phyloP scores from a whole-genome alignment of 2,888 invertebrate genomes.

The Nomada goodeniana region DNA sequence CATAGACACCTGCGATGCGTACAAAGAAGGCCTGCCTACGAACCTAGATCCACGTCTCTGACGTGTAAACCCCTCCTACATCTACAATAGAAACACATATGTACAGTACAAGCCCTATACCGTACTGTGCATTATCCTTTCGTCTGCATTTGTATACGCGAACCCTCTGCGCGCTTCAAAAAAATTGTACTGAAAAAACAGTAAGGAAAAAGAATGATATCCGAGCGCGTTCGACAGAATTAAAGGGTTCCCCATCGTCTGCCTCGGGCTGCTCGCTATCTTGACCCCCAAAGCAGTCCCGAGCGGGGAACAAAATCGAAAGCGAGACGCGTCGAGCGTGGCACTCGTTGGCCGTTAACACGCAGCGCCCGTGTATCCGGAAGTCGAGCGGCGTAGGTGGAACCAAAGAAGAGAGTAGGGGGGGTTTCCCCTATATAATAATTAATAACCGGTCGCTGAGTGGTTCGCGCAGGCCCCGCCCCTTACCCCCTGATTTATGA shows the following conservation, averaged over 20 bases:
- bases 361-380: slow-evolving; percentile 38
- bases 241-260: neutral
- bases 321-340: slow-evolving; percentile 28
- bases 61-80: too few species aligned
- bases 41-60: too few species aligned
- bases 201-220: neutral
- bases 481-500: slow-evolving; percentile 83
- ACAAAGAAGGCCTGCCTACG: too few species aligned
- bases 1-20: too few species aligned
- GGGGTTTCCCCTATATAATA: slow-evolving; percentile 77
- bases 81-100: too few species aligned
- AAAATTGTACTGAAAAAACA: too few species aligned
- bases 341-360: slow-evolving; percentile 12
- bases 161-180: too few species aligned
- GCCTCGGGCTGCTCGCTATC: too few species aligned
- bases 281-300: neutral
- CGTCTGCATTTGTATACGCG: too few species aligned
- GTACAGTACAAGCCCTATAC: too few species aligned
- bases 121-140: too few species aligned
- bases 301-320: slow-evolving; percentile 36
- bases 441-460: slow-evolving; percentile 84
- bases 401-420: slow-evolving; percentile 11
- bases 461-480: slow-evolving; percentile 82
- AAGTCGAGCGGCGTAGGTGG: slow-evolving; percentile 52
- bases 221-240: slow-evolving; percentile 18